Percentiles rank a stretch among this genome's conserved stretches.
Evolutionary conservation across 2,888 invertebrate genomes (phyloP).

Genomic region (Lithophane semibrunnea): DNA sequence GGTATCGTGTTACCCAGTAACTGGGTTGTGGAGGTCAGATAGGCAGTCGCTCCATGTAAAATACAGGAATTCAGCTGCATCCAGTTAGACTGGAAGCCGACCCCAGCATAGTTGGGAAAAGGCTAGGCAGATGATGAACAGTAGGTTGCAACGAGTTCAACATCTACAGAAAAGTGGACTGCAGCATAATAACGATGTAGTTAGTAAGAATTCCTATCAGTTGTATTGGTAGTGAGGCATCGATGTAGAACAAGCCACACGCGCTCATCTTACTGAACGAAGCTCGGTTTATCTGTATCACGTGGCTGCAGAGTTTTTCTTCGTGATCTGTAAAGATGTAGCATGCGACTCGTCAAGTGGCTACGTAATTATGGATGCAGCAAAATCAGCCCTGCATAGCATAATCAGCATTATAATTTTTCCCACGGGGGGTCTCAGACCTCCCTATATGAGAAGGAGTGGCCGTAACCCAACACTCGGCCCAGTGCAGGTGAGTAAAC

Average conservation of each 20-base stretch:
- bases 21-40: no score
- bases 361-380: neutral
- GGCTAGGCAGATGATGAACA: no score
- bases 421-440: neutral
- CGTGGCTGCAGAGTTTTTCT: constrained; percentile 24
- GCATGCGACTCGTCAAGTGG: neutral
- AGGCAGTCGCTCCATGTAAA: no score
- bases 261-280: constrained; percentile 50
- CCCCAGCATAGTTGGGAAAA: no score
- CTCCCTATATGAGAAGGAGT: neutral
- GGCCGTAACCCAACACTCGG: neutral
- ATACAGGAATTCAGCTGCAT: no score
- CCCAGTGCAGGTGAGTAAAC: neutral
- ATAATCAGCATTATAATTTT: neutral
- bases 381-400: neutral
- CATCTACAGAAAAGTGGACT: constrained; percentile 39
- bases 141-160: neutral
- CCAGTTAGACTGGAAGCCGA: no score
- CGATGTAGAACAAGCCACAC: constrained; percentile 43
- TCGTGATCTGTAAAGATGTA: constrained; percentile 33
- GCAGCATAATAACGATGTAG: constrained; percentile 41
- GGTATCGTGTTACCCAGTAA: no score
- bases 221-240: constrained; percentile 30
- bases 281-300: constrained; percentile 29
- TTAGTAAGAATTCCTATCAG: constrained; percentile 40